Percentiles rank a stretch among this genome's conserved stretches.
Evolutionary conservation across 2,888 invertebrate species (phyloP).

Genomic region (Silvanus unidentatus): DNA sequence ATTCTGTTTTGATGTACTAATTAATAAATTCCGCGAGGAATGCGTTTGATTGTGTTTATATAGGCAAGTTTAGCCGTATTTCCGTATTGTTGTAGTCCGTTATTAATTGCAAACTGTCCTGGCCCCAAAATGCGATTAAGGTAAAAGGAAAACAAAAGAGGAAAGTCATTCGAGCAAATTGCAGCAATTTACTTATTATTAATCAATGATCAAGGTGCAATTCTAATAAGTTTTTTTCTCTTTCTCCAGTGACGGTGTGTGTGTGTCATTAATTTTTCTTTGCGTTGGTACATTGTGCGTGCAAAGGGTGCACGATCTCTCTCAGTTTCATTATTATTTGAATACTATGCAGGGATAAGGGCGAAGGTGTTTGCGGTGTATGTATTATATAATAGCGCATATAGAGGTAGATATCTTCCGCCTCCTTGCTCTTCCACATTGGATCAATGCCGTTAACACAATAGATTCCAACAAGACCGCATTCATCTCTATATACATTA

Average conservation of each 20-base stretch:
- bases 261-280: constrained; percentile 32
- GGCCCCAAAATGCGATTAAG: not conserved
- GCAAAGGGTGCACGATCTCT: constrained; percentile 18
- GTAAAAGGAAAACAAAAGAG: constrained; percentile 7
- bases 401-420: constrained; percentile 3
- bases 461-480: constrained; percentile 1
- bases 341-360: constrained; percentile 15
- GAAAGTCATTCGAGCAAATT: constrained; percentile 8
- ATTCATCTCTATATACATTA: not conserved
- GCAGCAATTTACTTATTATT: too few species aligned
- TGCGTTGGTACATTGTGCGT: too few species aligned
- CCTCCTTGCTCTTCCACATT: constrained; percentile 2
- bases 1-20: constrained; percentile 29
- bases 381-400: not conserved
- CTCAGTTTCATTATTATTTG: constrained; percentile 25
- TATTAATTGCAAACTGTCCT: constrained; percentile 15
- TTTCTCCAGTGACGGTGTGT: too few species aligned
- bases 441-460: constrained; percentile 5
- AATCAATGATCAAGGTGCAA: too few species aligned
- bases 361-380: not conserved
- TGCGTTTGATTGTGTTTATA: constrained; percentile 22
- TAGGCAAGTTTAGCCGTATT: not conserved
- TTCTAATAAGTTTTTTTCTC: too few species aligned
- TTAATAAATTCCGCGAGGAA: constrained; percentile 30
- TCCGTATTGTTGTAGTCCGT: constrained; percentile 14